Percentiles rank a stretch among this genome's conserved stretches.
Evolutionary conservation across 2,113 vertebrate species (phyloP).

Genomic region (Etheostoma spectabile): DNA sequence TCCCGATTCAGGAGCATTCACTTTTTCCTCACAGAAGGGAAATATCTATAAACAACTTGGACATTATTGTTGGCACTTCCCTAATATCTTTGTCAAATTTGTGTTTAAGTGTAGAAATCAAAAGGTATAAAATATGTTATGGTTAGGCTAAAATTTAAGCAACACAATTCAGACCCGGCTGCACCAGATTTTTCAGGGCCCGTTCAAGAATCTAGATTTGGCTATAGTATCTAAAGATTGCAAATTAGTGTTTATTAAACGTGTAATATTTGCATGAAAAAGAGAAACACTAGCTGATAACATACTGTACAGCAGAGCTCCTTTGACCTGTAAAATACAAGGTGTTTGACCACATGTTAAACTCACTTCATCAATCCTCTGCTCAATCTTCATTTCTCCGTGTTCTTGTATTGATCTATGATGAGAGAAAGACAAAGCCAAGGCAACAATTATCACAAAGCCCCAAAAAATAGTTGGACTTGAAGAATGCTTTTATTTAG

Average conservation of each 20-base stretch:
- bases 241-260: neutral
- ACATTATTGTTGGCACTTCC: too few species aligned
- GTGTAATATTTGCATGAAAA: neutral
- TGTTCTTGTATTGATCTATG: slow-evolving; percentile 90
- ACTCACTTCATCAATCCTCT: slow-evolving; percentile 94
- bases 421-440: slow-evolving; percentile 21
- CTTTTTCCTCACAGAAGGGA: too few species aligned
- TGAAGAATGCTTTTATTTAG: neutral
- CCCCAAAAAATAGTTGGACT: slow-evolving; percentile 4
- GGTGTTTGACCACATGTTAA: neutral
- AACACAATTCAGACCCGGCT: too few species aligned
- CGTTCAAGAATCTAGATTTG: neutral
- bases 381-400: slow-evolving; percentile 91
- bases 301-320: neutral
- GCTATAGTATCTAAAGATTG: neutral
- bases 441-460: slow-evolving; percentile 16
- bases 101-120: too few species aligned
- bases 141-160: too few species aligned
- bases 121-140: too few species aligned
- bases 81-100: too few species aligned
- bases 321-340: neutral
- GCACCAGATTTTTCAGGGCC: too few species aligned
- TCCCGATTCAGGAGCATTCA: too few species aligned
- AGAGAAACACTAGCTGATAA: neutral
- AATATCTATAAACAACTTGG: too few species aligned